Evolutionary conservation across 2,888 invertebrate species (phyloP).

Genomic region (Eupithecia subfuscata): DNA sequence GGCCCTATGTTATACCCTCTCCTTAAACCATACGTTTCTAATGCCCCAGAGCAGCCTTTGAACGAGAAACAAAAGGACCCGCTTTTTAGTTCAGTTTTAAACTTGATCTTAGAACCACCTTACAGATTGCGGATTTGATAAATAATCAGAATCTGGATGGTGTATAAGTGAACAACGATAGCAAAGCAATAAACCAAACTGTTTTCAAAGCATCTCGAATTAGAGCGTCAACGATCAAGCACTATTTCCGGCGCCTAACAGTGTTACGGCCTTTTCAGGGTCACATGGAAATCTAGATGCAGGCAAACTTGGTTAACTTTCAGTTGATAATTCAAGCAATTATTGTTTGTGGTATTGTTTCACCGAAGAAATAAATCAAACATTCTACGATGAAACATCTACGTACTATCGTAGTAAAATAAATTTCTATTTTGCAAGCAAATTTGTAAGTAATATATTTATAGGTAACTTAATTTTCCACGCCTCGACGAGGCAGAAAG

Average conservation of each 20-base stretch:
- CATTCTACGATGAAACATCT: neutral
- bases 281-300: neutral
- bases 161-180: conserved; percentile 5
- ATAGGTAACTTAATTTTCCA: no score
- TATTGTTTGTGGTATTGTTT: neutral
- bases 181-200: conserved; percentile 8
- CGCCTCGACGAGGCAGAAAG: no score
- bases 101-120: neutral
- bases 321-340: neutral
- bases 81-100: neutral
- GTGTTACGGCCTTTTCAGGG: conserved; percentile 15
- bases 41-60: neutral
- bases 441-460: no score
- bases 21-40: neutral
- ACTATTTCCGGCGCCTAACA: conserved; percentile 6
- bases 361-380: neutral
- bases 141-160: neutral
- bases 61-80: neutral
- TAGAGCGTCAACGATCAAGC: conserved; percentile 14
- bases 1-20: neutral
- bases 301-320: neutral
- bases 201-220: conserved; percentile 14
- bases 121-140: neutral
- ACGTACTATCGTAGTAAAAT: neutral
- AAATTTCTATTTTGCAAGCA: no score